A percentile compares a stretch with the other conserved stretches of the same genome.
These are phyloP conservation scores for Proctacanthus coquilletti DNA, from an alignment of 1,140 invertebrate genomes.

Conservation along the genomic window DNA sequence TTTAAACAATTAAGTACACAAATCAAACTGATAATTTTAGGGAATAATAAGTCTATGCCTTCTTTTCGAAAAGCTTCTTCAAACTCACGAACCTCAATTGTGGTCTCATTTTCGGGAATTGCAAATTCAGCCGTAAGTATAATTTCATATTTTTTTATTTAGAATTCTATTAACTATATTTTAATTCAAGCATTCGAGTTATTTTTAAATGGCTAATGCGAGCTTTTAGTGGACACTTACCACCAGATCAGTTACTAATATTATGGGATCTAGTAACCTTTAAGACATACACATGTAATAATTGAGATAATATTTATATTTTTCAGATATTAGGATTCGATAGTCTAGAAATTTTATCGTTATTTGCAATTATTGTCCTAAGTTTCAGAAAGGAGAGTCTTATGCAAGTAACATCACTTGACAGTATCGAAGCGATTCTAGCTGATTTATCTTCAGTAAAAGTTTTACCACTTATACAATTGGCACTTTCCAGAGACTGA, in stretches of 20 bases:
- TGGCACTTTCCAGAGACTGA: constrained; percentile 36
- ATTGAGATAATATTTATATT: constrained; percentile 5
- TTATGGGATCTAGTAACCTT: constrained; percentile 64
- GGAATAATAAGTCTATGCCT: constrained; percentile 69
- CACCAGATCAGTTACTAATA: constrained; percentile 77
- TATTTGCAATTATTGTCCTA: constrained; percentile 78
- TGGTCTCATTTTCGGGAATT: constrained; percentile 81
- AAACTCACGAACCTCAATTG: constrained; percentile 74
- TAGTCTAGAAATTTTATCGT: constrained; percentile 72
- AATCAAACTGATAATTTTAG: constrained; percentile 30
- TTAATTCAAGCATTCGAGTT: constrained; percentile 36
- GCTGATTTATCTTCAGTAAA: constrained; percentile 81
- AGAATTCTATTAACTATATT: background rate
- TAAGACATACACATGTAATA: background rate
- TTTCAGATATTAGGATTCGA: constrained; percentile 67
- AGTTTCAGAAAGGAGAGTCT: constrained; percentile 83
- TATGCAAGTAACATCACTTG: constrained; percentile 71
- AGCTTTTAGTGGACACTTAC: constrained; percentile 84
- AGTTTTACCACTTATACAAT: constrained; percentile 68
- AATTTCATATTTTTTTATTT: constrained; percentile 3
- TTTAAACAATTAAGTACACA: constrained; percentile 2
- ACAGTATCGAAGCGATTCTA: constrained; percentile 75
- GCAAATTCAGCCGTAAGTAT: constrained; percentile 78
- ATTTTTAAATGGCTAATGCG: constrained; percentile 94
- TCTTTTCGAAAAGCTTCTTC: constrained; percentile 79